Percentiles rank a stretch among this genome's conserved stretches.
Conservation (phyloP, 2,888 invertebrate genomes). For the Campaea margaritaria region DNA sequence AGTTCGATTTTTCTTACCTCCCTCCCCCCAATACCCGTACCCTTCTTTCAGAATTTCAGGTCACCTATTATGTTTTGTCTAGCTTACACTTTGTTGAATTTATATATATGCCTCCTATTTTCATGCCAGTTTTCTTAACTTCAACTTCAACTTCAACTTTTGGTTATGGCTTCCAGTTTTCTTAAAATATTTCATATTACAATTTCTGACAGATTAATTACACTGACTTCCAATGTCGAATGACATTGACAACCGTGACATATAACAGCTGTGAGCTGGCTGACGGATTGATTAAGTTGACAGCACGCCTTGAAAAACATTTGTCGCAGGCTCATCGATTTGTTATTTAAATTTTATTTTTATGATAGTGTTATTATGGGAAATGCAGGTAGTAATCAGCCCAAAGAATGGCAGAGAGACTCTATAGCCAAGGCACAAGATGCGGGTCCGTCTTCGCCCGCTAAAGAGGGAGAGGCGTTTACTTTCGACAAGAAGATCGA, state of each 20-base stretch:
- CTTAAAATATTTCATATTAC: too few relatives aligned
- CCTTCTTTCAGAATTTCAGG: too few relatives aligned
- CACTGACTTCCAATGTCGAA: too few relatives aligned
- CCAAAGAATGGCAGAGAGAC: conserved; percentile 91
- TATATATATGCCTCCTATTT: too few relatives aligned
- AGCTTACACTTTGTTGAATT: too few relatives aligned
- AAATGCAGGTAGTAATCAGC: conserved; percentile 90
- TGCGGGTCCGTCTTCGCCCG: conserved; percentile 74
- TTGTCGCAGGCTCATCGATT: conserved; percentile 14
- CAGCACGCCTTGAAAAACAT: conserved; percentile 12
- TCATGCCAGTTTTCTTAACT: too few relatives aligned
- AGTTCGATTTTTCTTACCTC: too few relatives aligned
- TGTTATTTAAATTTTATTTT: conserved; percentile 18
- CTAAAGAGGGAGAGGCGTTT: conserved; percentile 91
- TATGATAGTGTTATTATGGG: conserved; percentile 84
- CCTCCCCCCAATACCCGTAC: too few relatives aligned
- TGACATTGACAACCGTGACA: conserved; percentile 6
- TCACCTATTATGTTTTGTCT: too few relatives aligned
- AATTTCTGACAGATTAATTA: too few relatives aligned
- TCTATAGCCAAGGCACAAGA: conserved; percentile 74
- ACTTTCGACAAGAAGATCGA: conserved; percentile 93
- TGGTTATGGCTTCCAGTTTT: too few relatives aligned
- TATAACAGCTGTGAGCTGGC: conserved; percentile 12
- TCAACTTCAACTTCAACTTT: too few relatives aligned
- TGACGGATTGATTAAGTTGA: conserved; percentile 1